Evolutionary conservation across 2,113 vertebrate genomes (phyloP), one percentile per base, ranked within the genome.

Genomic region (Hoplias malabaricus): DNA sequence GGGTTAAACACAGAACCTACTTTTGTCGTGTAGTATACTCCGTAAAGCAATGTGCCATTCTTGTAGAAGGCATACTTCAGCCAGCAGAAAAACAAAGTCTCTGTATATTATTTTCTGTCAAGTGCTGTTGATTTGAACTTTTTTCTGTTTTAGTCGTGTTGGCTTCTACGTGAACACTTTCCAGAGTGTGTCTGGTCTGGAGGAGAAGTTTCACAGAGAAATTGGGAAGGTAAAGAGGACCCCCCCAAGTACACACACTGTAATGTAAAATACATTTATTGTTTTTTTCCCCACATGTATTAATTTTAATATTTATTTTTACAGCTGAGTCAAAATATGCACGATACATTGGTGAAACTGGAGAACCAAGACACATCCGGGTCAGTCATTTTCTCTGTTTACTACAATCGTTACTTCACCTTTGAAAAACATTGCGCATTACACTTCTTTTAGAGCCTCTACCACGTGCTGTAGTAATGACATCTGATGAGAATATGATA

Each of bases 111-210:
- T 4, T n/a, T 4, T 53, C 12, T 27, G 10, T 23, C 1, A 14
- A 19, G 40, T 6, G 23, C 2, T 38, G 19, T n/a, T 50, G n/a
- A 40, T 59, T 23, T 4, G n/a, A 16, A 75, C 25, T 85, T 63
- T 5, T 79, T 78, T 89, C 71, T 79, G 29, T 27, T 87, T 1
- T 82, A 99, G 98, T 89, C 98, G 98, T 69, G 96, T 99, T 82
- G 96, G 97, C 80, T 99, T 99, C 89, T 99, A 99, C 0, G 96
- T 99, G 90, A 99, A 98, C 93, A 99, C 97, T 73, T 99, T 98
- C 91, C 96, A 99, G 93, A 99, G 96, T 89, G 94, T 99, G 81
- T 93, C 97, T 0, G 96, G 96, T 53, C 93, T 99, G 83, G 96
- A 98, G 84, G 98, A 99, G 86, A 99, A 98, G 89, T 99, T 99